A percentile compares a stretch with the other conserved stretches of the same genome.
Conservation (phyloP, 1,140 invertebrate genomes). For the Macrosteles quadrilineatus region DNA sequence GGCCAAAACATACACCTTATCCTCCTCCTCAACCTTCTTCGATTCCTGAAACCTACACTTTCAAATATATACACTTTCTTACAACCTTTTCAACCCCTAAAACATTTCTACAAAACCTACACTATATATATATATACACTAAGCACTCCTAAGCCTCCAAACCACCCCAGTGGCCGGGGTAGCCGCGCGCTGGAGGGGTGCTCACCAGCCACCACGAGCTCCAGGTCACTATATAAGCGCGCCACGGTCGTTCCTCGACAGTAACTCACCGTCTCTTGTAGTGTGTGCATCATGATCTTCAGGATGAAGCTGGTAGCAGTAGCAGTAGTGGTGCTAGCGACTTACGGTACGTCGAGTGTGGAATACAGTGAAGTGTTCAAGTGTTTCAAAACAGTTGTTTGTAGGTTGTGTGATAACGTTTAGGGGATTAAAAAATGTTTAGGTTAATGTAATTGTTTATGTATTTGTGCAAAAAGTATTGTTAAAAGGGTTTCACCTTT, state of each 20-base stretch:
- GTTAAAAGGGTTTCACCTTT: too few relatives aligned
- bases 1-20: too few relatives aligned
- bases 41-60: too few relatives aligned
- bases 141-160: too few relatives aligned
- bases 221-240: conserved; percentile 1
- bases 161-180: too few relatives aligned
- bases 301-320: neutral
- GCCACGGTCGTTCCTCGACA: neutral
- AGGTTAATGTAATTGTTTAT: neutral
- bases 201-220: too few relatives aligned
- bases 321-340: neutral
- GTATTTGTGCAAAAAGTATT: neutral
- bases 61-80: too few relatives aligned
- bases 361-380: neutral
- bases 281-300: neutral
- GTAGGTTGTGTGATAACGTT: neutral
- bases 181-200: too few relatives aligned
- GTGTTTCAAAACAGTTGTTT: neutral
- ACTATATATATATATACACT: too few relatives aligned
- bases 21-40: too few relatives aligned
- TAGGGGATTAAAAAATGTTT: neutral
- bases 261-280: neutral
- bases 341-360: conserved; percentile 17
- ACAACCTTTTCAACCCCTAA: too few relatives aligned
- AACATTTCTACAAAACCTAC: too few relatives aligned